Evolutionary conservation across 2,797 vertebrate species (phyloP).

Genomic region (Anabas testudineus): DNA sequence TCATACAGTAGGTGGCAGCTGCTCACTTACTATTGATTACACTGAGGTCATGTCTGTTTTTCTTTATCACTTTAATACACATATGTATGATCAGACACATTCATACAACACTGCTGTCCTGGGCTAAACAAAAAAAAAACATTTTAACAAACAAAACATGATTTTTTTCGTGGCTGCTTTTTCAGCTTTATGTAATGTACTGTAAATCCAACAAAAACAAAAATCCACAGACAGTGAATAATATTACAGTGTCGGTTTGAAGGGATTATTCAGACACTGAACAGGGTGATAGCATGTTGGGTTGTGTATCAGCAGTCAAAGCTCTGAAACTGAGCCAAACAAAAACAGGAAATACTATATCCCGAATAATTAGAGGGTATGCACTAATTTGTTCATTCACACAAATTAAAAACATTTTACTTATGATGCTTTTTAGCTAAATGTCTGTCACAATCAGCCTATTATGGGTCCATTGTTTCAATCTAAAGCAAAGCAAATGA

Average conservation of each 20-base stretch:
- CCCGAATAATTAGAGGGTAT: not conserved
- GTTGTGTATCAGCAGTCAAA: not conserved
- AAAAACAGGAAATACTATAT: not conserved
- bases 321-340: not conserved
- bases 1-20: no score
- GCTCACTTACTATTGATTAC: no score
- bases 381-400: not conserved
- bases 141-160: not conserved
- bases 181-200: conserved; percentile 1
- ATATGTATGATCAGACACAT: no score
- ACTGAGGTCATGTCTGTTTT: no score
- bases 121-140: conserved; percentile 14
- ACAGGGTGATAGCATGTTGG: not conserved
- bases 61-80: no score
- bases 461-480: conserved; percentile 3
- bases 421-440: conserved; percentile 2
- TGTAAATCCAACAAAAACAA: conserved; percentile 3
- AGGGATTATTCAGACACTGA: conserved; percentile 1
- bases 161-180: not conserved
- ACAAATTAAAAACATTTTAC: not conserved
- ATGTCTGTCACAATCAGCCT: not conserved
- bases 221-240: conserved; percentile 4
- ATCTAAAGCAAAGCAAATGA: conserved; percentile 9
- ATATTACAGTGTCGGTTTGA: not conserved
- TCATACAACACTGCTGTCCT: no score